Evolutionary conservation across 2,113 vertebrate species (phyloP).

Genomic region (Eulemur rufifrons): DNA sequence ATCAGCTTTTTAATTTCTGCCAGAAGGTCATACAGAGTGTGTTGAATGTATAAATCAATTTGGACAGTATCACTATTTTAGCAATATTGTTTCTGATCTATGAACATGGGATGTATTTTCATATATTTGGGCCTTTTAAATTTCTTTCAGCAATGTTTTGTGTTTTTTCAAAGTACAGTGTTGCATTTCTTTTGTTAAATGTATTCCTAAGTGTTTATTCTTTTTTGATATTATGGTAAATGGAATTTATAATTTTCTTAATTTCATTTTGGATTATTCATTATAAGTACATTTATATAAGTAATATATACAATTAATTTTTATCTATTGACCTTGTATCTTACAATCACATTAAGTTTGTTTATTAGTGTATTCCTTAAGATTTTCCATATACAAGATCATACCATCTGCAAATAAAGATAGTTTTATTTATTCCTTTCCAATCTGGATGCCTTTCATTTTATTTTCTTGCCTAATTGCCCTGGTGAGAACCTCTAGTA

Average conservation of each 20-base stretch:
- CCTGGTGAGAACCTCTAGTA: background rate
- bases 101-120: background rate
- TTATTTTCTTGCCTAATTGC: background rate
- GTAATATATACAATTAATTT: conserved; percentile 2
- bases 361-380: background rate
- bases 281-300: background rate
- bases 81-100: background rate
- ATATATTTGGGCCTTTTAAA: conserved; percentile 7
- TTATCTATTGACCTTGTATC: background rate
- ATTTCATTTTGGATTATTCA: conserved; percentile 19
- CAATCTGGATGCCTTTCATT: background rate
- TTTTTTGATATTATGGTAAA: conserved; percentile 14
- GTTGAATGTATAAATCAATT: background rate
- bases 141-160: background rate
- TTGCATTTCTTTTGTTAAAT: background rate
- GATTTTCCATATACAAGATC: background rate
- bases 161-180: background rate
- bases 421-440: background rate
- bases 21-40: background rate
- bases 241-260: conserved; percentile 19
- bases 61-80: background rate
- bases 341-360: background rate
- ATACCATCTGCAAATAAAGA: background rate
- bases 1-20: background rate
- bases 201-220: background rate